Base-by-base conservation (phyloP, 2,888 invertebrate species). In the Bombylius discolor region DNA sequence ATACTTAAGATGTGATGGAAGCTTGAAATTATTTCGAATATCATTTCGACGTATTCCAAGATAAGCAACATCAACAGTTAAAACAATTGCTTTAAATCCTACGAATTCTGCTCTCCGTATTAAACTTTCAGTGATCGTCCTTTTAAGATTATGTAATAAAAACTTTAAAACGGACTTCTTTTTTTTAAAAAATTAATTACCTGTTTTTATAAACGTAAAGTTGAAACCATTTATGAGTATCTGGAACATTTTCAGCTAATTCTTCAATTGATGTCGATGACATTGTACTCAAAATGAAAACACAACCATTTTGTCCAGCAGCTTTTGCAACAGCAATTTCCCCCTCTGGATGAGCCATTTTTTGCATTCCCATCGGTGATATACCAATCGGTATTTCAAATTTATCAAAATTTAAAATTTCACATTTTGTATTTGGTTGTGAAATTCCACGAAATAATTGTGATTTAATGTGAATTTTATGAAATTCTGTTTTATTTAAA, bases 301-400 rank as follows among this genome's bases (percentile, higher is more conserved):
- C 78, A 0, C 87, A 85, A 0, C 85, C 85, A 61, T 81, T 78
- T 33, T 79, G 77, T 63, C 85, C 83, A n/a, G 87, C 92, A 66
- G 94, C 94, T 85, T 75, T 82, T 4, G 81, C 90, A 70, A 83
- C 90, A 51, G 87, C 93, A 59, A 84, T 74, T 76, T 95, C 95
- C 6, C 95, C 95, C 14, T 90, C 87, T 0, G 86, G 82, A 76
- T 93, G 89, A 0, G 93, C 93, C 88, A 95, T 85, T 65, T 81
- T 80, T 71, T 94, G 93, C 89, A 93, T 89, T 0, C 93, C 94
- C 3, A 91, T 86, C 1, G 95, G 93, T 1, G 93, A 83, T 58
- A 94, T 81, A 9, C 90, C 93, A 45, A 89, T 68, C 0, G 90
- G 89, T 75, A 89, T 81, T 3, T 82, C 76, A 2, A 23, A 89